Conservation (phyloP, 1,140 invertebrate species). For the Tenebrio molitor region DNA sequence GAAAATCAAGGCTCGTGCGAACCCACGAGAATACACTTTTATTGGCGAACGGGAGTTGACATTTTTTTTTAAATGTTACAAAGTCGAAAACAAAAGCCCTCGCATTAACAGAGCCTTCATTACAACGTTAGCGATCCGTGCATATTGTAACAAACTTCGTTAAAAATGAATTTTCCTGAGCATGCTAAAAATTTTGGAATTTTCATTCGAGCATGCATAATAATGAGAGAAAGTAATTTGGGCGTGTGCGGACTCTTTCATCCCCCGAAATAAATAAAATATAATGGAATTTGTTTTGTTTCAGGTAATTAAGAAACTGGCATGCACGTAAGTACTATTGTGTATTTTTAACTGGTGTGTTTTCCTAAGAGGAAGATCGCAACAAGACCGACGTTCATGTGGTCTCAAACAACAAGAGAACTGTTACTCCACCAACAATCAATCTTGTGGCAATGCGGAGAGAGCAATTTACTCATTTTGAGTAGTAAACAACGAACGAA, state of each 20-base stretch:
- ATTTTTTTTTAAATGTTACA: not conserved
- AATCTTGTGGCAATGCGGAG: too few relatives aligned
- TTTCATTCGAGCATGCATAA: constrained; percentile 2
- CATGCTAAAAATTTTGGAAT: constrained; percentile 22
- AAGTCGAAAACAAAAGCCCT: not conserved
- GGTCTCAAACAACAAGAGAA: too few relatives aligned
- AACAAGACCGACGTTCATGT: too few relatives aligned
- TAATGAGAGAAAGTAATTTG: constrained; percentile 20
- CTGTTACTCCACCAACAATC: too few relatives aligned
- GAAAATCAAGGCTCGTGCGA: constrained; percentile 7
- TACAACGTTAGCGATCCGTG: constrained; percentile 5
- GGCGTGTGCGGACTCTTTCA: not conserved
- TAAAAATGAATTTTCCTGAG: constrained; percentile 30
- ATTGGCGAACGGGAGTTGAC: not conserved
- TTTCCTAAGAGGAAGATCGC: too few relatives aligned
- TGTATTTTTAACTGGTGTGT: too few relatives aligned
- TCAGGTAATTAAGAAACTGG: not conserved
- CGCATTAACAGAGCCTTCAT: constrained; percentile 4
- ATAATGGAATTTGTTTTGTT: not conserved
- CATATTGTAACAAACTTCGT: constrained; percentile 9
- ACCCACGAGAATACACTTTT: not conserved
- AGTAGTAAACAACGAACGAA: too few relatives aligned
- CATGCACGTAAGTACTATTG: too few relatives aligned
- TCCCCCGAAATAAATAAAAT: constrained; percentile 1
- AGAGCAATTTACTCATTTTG: too few relatives aligned